Base-by-base conservation (phyloP, 2,113 vertebrate genomes). In the Brachyistius frenatus region DNA sequence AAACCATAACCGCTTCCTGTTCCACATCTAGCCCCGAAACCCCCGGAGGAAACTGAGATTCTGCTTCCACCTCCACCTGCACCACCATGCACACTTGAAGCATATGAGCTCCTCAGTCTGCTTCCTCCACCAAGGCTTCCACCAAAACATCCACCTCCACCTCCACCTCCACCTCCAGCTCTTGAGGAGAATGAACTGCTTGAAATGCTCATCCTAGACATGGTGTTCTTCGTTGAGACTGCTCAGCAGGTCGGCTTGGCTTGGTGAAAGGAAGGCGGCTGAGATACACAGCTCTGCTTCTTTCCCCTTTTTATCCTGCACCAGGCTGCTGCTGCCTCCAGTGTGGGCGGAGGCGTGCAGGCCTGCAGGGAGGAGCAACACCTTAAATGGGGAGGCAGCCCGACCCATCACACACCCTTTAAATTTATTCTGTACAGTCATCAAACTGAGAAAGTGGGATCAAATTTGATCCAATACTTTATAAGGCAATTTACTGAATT, bases 281-380 rank as follows among this genome's bases (percentile, higher is more conserved):
- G 87, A 82, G 88, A 80, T 74, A 56, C 41, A 66, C 16, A 54
- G 57, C 57, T 10, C 67, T 73, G 32, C 57, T 73, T 39, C 69
- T 50, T 46, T 44, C 7, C 9, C 54, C 66, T 70, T 92, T 94
- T 93, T 94, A 94, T 93, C 39, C 80, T 84, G 74, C 58, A 49
- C 35, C 14, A 47, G 52, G 54, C 68, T 56, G 30, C 74, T 81
- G 47, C 50, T 41, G 56, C 57, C 36, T 60, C 60, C 31, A n/a
- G 15, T 73, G 86, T 76, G 83, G 86, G 84, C 53, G 86, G 79
- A 67, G 71, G 36, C 33, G 1, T 23, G 53, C n/a, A 46, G 73
- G 41, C 49, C 41, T 46, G 32, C 70, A 33, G 67, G 80, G 85
- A 81, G 85, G 77, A 77, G 87, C 50, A 31, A 70, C 23, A 60